Evolutionary conservation across 2,113 vertebrate genomes (phyloP).

Genomic region (Rhipidura dahli): DNA sequence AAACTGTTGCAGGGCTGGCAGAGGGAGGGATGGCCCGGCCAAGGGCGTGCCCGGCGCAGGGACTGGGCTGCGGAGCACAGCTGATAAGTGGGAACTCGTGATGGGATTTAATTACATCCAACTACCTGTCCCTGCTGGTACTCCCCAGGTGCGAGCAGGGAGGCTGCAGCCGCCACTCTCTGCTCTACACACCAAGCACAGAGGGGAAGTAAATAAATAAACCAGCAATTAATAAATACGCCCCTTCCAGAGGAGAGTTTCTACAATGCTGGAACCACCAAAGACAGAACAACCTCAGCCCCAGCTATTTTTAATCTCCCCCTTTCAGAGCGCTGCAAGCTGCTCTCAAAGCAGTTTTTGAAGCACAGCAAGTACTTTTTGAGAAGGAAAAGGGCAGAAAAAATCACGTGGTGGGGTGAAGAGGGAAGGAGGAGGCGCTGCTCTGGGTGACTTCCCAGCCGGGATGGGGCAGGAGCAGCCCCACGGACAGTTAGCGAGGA

Average conservation of each 20-base stretch:
- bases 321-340: background rate
- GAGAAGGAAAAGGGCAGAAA: background rate
- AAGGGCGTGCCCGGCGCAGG: background rate
- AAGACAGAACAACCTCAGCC: background rate
- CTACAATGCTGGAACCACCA: fast-evolving
- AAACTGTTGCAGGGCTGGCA: background rate
- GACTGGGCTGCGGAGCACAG: background rate
- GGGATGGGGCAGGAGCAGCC: background rate
- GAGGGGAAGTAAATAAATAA: background rate
- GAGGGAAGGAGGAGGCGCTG: background rate
- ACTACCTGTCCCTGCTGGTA: background rate
- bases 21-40: background rate
- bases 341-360: background rate
- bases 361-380: background rate
- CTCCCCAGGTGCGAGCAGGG: fast-evolving
- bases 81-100: background rate
- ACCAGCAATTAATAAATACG: background rate
- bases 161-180: background rate
- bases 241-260: background rate
- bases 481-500: background rate
- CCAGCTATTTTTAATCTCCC: background rate
- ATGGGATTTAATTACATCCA: background rate
- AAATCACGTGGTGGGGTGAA: fast-evolving
- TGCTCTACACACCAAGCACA: fast-evolving
- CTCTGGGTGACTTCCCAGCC: background rate